Conservation (phyloP, 1,140 invertebrate species). For the Arctopsyche grandis region DNA sequence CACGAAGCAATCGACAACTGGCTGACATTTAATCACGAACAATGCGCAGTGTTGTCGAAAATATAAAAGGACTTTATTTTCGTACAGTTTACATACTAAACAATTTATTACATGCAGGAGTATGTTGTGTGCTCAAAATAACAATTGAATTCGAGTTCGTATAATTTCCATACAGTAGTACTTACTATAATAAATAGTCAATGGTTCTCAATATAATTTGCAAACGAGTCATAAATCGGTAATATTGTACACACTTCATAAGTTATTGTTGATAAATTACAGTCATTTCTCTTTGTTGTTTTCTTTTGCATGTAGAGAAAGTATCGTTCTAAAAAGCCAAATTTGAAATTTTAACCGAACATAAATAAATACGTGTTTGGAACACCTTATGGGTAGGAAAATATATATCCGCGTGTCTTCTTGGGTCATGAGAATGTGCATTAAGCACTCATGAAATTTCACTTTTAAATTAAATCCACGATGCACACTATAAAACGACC, state of each 20-base stretch:
- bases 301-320: not conserved
- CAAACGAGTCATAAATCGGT: not conserved
- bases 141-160: not conserved
- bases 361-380: not conserved
- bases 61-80: not conserved
- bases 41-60: not conserved
- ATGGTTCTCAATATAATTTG: not conserved
- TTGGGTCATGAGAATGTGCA: too few relatives aligned
- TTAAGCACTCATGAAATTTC: too few relatives aligned
- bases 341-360: not conserved
- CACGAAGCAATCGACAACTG: not conserved
- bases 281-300: not conserved
- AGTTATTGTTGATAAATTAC: not conserved
- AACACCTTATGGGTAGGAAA: not conserved
- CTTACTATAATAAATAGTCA: not conserved
- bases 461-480: too few relatives aligned
- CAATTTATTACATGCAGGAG: not conserved
- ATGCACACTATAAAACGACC: too few relatives aligned
- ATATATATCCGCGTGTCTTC: too few relatives aligned
- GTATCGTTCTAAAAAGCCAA: not conserved
- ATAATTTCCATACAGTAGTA: not conserved
- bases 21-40: slow-evolving; percentile 27
- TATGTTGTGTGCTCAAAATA: not conserved
- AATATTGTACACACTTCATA: not conserved
- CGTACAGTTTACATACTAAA: not conserved